phyloP scores from a whole-genome alignment of 2,797 vertebrate genomes.

The Masticophis lateralis region DNA sequence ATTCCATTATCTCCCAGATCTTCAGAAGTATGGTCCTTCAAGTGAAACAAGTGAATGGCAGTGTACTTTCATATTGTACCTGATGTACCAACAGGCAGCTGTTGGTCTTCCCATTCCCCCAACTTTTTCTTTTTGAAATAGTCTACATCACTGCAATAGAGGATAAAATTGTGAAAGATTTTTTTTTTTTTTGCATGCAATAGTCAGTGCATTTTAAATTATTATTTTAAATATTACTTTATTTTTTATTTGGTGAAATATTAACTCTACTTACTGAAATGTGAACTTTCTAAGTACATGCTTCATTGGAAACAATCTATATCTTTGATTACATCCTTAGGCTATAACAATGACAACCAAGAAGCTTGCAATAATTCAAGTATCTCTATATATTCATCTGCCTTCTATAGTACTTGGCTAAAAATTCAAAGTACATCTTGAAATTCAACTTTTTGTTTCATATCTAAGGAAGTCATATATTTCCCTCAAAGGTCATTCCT shows the following conservation, averaged over 20 bases:
- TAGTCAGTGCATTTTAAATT: not conserved
- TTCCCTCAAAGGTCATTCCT: not conserved
- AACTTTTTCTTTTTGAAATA: conserved; percentile 13
- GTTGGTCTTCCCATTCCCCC: not conserved
- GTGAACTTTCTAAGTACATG: conserved; percentile 1
- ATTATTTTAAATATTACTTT: not conserved
- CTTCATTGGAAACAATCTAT: not conserved
- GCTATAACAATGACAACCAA: not conserved
- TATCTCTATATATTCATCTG: conserved; percentile 7
- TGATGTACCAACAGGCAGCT: rapidly evolving
- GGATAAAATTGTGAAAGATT: not conserved
- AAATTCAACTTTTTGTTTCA: not conserved
- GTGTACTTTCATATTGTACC: not conserved
- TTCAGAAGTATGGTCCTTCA: not conserved
- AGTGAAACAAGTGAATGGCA: not conserved
- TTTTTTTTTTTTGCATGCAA: conserved; percentile 4
- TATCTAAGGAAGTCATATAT: not conserved
- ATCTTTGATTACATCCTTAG: not conserved
- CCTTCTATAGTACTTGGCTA: not conserved
- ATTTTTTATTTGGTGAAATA: not conserved
- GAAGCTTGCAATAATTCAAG: not conserved
- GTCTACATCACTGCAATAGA: not conserved
- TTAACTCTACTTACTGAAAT: conserved; percentile 7
- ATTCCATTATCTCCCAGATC: not conserved
- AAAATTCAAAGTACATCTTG: not conserved